Evolutionary conservation across 2,888 invertebrate species (phyloP), one percentile per base, ranked within the genome.

Genomic region (Hirtodrosophila duncani): DNA sequence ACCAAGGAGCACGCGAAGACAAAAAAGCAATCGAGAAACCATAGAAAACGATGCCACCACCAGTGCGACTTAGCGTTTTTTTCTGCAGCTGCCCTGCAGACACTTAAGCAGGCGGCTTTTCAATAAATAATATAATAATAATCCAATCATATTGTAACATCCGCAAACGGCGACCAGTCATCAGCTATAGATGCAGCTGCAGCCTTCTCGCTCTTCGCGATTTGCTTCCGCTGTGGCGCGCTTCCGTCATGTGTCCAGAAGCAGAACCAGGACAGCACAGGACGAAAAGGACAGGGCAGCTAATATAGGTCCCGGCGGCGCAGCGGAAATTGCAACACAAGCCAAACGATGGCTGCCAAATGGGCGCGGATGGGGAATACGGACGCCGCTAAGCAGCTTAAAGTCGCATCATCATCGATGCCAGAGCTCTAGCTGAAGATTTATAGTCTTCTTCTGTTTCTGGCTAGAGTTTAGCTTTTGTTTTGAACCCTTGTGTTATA

Each of bases 41-140:
- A 30, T 33, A 13, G 16, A 16, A 31, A 39, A 55, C 51, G 43
- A 51, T 42, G 50, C 41, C 46, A 16, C 18, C 33, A 38, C 38
- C 39, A 27, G 29, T 10, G 2, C 14, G 17, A 6, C 24, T 16
- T 18, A 11, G 20, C 23, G 16, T 9, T 33, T 30, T 23, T 11
- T 0, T 8, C 2, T 41, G 14, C 17, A 17, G 23, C 33, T 36
- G 30, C 31, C n/a, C 30, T 41, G 5, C 23, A 44, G 29, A 44
- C 52, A 64, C 68, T 68, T 56, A 46, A 50, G 27, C 46, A 2
- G 53, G 48, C 64, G 59, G 66, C 71, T 66, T 71, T 72, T 81
- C 81, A 80, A 75, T 82, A 82, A 77, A 83, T 83, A 82, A 82
- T 82, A 82, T 82, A 83, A 83, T 83, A 82, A 83, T 83, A 83